Evolutionary conservation across 2,113 vertebrate species (phyloP), one percentile per base, ranked within the genome.

Genomic region (Progne subis): DNA sequence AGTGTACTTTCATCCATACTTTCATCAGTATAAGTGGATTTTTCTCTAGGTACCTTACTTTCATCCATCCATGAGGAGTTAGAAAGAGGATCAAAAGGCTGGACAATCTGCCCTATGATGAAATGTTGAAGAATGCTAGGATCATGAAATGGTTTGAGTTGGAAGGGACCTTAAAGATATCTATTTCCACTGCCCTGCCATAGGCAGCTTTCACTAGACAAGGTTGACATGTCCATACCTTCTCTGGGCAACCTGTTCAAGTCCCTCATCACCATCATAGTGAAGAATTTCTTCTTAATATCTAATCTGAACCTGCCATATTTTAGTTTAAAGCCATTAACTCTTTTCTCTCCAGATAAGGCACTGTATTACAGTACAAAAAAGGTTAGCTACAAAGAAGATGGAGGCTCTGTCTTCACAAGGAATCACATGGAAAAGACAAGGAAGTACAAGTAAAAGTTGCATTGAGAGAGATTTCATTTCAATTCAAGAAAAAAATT

Each of bases 181-280:
- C 39, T 68, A 25, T 6, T 20, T 75, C 8, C 28, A 12, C 6
- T 23, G 8, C 5, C 6, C n/a, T 25, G 4, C n/a, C n/a, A n/a
- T n/a, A n/a, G n/a, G n/a, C 7, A 50, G 8, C 2, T 65, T 59
- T 59, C 26, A 11, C 10, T 52, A 32, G 26, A 25, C 24, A 39
- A 29, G 7, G 6, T 1, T 60, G 29, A 39, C 4, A 12, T 14
- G 3, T 41, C 16, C 24, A 8, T 57, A 31, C 1, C 6, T 47
- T 55, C n/a, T 53, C 53, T 68, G 11, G 17, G 11, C 5, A 60
- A 25, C 29, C 39, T 25, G 24, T 53, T 60, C 9, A 34, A 60
- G 24, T 53, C 28, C 6, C 19, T 75, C 24, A 41, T 9, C 16
- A 18, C 19, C 5, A 37, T 25, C 24, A 41, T 1, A 41, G 9